Evolutionary conservation across 2,113 vertebrate species (phyloP).

Genomic region (Rhipidura dahli): DNA sequence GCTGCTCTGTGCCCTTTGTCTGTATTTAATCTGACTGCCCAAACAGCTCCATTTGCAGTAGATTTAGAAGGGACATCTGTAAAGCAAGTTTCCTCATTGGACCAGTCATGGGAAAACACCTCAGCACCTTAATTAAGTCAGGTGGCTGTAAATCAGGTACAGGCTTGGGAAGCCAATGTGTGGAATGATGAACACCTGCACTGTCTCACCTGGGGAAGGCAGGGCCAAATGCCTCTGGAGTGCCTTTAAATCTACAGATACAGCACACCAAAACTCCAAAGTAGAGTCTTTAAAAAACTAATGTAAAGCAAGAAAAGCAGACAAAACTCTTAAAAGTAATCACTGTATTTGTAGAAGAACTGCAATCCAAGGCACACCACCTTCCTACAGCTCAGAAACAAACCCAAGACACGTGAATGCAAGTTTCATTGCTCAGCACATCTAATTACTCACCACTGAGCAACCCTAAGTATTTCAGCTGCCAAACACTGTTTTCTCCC

Average conservation of each 20-base stretch:
- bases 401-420: neutral
- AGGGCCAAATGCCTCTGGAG: neutral
- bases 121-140: neutral
- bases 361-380: neutral
- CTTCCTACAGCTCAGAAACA: neutral
- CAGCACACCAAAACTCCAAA: neutral
- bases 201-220: neutral
- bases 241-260: neutral
- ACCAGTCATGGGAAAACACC: neutral
- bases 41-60: neutral
- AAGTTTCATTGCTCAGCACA: neutral
- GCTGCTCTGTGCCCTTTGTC: neutral
- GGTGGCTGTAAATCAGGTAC: neutral
- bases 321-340: neutral
- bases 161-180: neutral
- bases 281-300: rapidly evolving
- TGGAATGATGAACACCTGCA: neutral
- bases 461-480: neutral
- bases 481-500: neutral
- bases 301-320: neutral
- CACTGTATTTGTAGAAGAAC: rapidly evolving
- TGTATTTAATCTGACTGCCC: neutral
- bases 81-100: neutral
- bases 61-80: neutral
- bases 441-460: neutral